These are phyloP conservation scores for Cantharis rufa DNA, from an alignment of 2,888 invertebrate genomes.

Conservation along the genomic window DNA sequence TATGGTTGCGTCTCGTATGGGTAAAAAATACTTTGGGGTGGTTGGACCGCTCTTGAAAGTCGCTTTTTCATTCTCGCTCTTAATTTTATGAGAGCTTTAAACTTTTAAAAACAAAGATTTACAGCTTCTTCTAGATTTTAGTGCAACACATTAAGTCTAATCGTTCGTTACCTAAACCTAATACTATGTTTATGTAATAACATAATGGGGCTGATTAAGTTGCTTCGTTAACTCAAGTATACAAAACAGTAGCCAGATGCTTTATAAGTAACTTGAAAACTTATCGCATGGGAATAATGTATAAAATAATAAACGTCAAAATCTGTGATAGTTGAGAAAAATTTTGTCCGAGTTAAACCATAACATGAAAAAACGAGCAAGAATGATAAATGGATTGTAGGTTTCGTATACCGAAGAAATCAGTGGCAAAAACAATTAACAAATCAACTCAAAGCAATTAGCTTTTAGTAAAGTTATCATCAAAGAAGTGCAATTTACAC, in stretches of 20 bases:
- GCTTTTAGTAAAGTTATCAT: constrained; percentile 53
- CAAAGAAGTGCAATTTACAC: constrained; percentile 56
- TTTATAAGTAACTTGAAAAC: constrained; percentile 5
- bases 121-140: constrained; percentile 4
- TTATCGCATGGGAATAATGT: constrained; percentile 1
- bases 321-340: not conserved
- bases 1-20: not conserved
- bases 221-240: constrained; percentile 22
- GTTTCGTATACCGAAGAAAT: constrained; percentile 25
- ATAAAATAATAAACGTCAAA: not conserved
- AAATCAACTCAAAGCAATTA: constrained; percentile 54
- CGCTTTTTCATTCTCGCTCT: constrained; percentile 2
- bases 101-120: not conserved
- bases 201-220: constrained; percentile 20
- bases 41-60: not conserved
- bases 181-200: constrained; percentile 19
- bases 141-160: constrained; percentile 14
- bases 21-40: not conserved
- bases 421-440: constrained; percentile 43
- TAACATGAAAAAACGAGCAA: constrained; percentile 12
- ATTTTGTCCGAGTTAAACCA: not conserved
- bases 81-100: constrained; percentile 17
- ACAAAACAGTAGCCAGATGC: constrained; percentile 29
- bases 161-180: constrained; percentile 20
- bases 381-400: constrained; percentile 24